A percentile compares a stretch with the other conserved stretches of the same genome.
phyloP scores from a whole-genome alignment of 2,888 invertebrate species.

The Rotaria sp. region DNA sequence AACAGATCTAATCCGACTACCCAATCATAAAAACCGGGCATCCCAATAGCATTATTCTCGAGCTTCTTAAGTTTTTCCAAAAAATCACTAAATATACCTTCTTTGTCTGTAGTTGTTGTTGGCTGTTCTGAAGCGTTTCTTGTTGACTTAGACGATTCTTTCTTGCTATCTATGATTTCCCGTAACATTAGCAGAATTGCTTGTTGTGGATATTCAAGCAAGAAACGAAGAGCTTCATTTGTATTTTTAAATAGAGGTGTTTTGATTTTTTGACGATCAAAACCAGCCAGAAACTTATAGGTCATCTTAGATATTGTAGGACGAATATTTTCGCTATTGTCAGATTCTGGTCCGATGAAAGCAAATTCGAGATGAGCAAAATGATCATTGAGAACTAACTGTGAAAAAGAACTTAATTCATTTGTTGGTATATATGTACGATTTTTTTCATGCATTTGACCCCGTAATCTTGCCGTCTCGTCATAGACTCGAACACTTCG shows the following conservation, averaged over 20 bases:
- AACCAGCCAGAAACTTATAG: not conserved
- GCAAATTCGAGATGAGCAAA: not conserved
- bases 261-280: not conserved
- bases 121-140: too few relatives aligned
- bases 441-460: not conserved
- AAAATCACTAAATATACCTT: not conserved
- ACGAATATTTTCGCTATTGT: too few relatives aligned
- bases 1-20: not conserved
- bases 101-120: not conserved
- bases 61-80: not conserved
- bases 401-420: not conserved
- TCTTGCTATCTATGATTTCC: not conserved
- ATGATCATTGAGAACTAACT: not conserved
- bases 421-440: not conserved
- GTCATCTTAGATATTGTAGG: not conserved
- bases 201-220: not conserved
- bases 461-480: too few relatives aligned
- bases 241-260: not conserved
- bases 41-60: not conserved
- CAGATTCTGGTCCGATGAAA: too few relatives aligned
- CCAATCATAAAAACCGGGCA: not conserved
- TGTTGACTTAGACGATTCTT: too few relatives aligned
- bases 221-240: not conserved
- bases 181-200: not conserved
- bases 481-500: not conserved